Conservation (phyloP, 2,888 invertebrate species). For the Pycnomerus fuliginosus region DNA sequence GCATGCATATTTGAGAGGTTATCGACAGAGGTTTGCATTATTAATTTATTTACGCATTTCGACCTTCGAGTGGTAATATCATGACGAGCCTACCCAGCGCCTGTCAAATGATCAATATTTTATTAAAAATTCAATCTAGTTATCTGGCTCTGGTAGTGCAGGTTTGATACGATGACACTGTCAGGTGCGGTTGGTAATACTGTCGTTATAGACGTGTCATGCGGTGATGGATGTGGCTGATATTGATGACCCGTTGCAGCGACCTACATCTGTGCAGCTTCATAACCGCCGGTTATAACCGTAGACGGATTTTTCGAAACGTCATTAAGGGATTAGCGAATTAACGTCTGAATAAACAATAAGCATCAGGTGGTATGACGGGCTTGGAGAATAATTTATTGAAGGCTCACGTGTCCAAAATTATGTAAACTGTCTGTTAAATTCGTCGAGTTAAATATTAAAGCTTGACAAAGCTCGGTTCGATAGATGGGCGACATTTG, state of each 20-base stretch:
- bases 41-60: conserved; percentile 18
- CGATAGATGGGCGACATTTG: conserved; percentile 53
- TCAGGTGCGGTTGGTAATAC: conserved; percentile 51
- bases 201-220: conserved; percentile 50
- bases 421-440: too few species aligned
- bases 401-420: too few species aligned
- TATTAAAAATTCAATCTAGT: conserved; percentile 49
- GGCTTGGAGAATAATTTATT: too few species aligned
- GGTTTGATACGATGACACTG: conserved; percentile 44
- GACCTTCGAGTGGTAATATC: conserved; percentile 15
- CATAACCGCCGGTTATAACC: too few species aligned
- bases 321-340: too few species aligned
- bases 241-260: conserved; percentile 46
- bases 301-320: too few species aligned
- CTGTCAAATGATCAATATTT: conserved; percentile 38
- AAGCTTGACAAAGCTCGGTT: conserved; percentile 24
- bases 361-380: too few species aligned
- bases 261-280: conserved; percentile 32
- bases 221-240: conserved; percentile 48
- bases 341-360: too few species aligned
- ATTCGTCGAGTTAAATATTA: not conserved
- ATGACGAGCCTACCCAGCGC: conserved; percentile 8
- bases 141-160: conserved; percentile 37
- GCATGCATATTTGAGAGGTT: conserved; percentile 1
- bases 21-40: conserved; percentile 8